These are phyloP conservation scores for Teleogryllus occipitalis DNA, from an alignment of 1,140 invertebrate genomes.

Conservation along the genomic window DNA sequence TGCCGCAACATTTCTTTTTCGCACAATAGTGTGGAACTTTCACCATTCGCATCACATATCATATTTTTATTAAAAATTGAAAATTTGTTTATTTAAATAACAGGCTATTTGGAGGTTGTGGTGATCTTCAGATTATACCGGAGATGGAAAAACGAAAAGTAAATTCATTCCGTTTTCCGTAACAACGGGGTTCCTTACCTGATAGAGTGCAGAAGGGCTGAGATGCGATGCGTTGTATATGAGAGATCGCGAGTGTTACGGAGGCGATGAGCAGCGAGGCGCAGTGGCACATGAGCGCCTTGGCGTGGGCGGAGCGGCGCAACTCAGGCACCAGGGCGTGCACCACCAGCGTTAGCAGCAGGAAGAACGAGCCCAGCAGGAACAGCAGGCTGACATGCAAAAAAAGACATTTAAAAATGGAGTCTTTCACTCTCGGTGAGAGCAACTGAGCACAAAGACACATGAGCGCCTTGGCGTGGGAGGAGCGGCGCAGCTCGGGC, in stretches of 20 bases:
- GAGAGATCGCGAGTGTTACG: neutral
- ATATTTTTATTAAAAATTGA: no score
- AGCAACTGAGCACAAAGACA: neutral
- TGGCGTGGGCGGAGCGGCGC: neutral
- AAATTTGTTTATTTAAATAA: no score
- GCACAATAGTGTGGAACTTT: no score
- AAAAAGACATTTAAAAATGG: no score
- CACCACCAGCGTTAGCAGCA: slow-evolving; percentile 25
- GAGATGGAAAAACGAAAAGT: no score
- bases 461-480: neutral
- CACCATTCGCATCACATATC: no score
- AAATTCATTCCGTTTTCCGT: no score
- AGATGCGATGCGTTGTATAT: neutral
- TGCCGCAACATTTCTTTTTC: no score
- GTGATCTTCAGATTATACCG: no score
- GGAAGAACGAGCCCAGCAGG: slow-evolving; percentile 24
- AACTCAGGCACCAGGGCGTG: slow-evolving; percentile 25
- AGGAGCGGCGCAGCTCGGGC: slow-evolving; percentile 18
- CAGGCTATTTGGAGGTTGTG: no score
- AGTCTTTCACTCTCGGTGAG: no score
- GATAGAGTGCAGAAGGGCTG: neutral
- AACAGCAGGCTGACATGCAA: slow-evolving; percentile 10
- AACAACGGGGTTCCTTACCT: neutral
- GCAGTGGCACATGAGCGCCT: neutral
- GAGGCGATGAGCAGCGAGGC: neutral